These are phyloP conservation scores for Acanthoscelides obtectus DNA, from an alignment of 2,888 invertebrate genomes.

Conservation along the genomic window DNA sequence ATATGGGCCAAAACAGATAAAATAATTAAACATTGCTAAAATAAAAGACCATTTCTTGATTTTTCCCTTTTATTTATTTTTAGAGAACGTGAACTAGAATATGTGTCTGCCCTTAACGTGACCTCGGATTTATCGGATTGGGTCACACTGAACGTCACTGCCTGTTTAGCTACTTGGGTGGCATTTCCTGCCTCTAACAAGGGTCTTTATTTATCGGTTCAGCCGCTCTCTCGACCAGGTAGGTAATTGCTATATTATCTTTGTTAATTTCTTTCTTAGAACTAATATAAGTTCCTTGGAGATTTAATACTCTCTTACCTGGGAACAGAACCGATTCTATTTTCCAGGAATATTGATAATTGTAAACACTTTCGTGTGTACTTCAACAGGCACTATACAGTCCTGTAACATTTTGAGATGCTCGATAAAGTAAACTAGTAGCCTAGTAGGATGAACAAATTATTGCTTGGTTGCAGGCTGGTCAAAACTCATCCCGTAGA, in stretches of 20 bases:
- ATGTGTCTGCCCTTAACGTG: constrained; percentile 70
- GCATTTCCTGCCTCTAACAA: constrained; percentile 72
- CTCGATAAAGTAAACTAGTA: too few relatives aligned
- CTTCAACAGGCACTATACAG: too few relatives aligned
- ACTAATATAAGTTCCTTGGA: neutral
- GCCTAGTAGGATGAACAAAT: too few relatives aligned
- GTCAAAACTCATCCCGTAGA: too few relatives aligned
- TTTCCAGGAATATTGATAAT: too few relatives aligned
- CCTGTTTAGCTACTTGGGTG: constrained; percentile 74
- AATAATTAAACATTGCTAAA: too few relatives aligned
- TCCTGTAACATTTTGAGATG: too few relatives aligned
- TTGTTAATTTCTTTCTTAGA: neutral
- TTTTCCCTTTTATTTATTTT: constrained; percentile 25
- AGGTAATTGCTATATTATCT: constrained; percentile 21
- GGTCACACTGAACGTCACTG: constrained; percentile 81
- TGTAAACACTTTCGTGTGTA: too few relatives aligned
- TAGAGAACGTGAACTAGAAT: constrained; percentile 69
- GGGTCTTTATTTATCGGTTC: constrained; percentile 79
- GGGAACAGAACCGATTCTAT: too few relatives aligned
- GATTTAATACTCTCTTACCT: neutral
- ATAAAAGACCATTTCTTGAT: too few relatives aligned
- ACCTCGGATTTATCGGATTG: constrained; percentile 78
- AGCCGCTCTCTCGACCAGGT: constrained; percentile 68
- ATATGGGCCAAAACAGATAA: too few relatives aligned
- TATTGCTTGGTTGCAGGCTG: too few relatives aligned